Base-by-base conservation (phyloP, 2,797 vertebrate genomes). In the Sebastolobus alascanus region DNA sequence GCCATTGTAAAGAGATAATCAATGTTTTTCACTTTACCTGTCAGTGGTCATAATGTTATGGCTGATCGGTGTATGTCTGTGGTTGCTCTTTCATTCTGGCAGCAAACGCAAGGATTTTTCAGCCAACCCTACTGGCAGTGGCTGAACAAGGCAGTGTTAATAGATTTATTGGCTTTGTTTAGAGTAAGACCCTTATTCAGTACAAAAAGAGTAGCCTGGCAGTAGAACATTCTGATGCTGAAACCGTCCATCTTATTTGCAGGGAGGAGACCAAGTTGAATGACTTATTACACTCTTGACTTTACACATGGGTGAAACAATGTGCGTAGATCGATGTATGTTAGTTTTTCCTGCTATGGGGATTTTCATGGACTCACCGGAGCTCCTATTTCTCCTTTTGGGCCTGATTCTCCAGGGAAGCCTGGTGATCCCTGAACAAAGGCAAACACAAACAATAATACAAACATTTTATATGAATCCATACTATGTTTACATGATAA, bases 361-460 rank as follows among this genome's bases (percentile, higher is more conserved):
- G 16, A 75, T 69, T 25, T 43, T 20, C 1, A 46, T 5, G 5
- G n/a, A 92, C 97, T 96, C 94, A 99, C 98, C 84, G 84, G 78
- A 70, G 93, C 72, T 79, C 97, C 97, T 67, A 55, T 95, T 87
- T 97, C 97, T 94, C 97, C 98, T 90, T 95, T 97, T 43, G 86
- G 93, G 79, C 97, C 97, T 82, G 78, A 88, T 73, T 96, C 94
- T 87, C 97, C 97, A 35, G 84, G 18, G 64, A 93, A 83, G 68
- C 98, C 97, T 75, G 96, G 92, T 43, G 96, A 94, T 79, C 98
- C 98, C 98, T 99, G 93, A 86, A 86, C 68, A 74, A 92, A 71
- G 8, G 60, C 6, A 71, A 31, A 63, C 68, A 83, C 5, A 66
- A n/a, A 71, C 7, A 64, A 35, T 3, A 31, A 71, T 25, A n/a